Conservation (phyloP, 2,888 invertebrate species). For the Aphodius sticticus region DNA sequence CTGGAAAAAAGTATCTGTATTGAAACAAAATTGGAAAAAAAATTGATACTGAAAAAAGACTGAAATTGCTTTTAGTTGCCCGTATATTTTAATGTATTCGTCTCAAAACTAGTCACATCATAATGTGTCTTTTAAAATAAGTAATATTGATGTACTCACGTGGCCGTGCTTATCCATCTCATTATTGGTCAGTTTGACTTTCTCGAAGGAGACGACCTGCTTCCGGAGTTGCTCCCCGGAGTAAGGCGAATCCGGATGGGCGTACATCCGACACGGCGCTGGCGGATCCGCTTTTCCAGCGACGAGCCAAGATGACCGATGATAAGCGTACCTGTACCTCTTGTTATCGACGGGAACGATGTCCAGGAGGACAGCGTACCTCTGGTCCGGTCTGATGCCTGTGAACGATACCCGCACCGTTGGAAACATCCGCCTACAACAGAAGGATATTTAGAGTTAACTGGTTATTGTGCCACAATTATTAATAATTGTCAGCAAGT, state of each 20-base stretch:
- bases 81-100: too few species aligned
- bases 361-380: constrained; percentile 94
- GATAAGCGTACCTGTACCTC: constrained; percentile 97
- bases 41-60: too few species aligned
- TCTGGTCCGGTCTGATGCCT: constrained; percentile 81
- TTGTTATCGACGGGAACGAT: constrained; percentile 97
- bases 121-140: too few species aligned
- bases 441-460: constrained; percentile 35
- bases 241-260: constrained; percentile 97
- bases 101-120: too few species aligned
- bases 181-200: constrained; percentile 98
- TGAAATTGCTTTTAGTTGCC: too few species aligned
- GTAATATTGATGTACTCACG: constrained; percentile 66
- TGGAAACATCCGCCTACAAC: constrained; percentile 95
- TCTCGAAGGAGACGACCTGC: constrained; percentile 97
- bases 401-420: constrained; percentile 94
- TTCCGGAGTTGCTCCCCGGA: constrained; percentile 94
- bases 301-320: constrained; percentile 97
- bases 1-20: too few species aligned
- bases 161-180: constrained; percentile 97
- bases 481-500: too few species aligned
- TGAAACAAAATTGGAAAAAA: too few species aligned
- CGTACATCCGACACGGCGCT: constrained; percentile 90
- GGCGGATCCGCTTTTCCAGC: constrained; percentile 99
- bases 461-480: background rate